A percentile compares a stretch with the other conserved stretches of the same genome.
Evolutionary conservation across 2,888 invertebrate genomes (phyloP).

Genomic region (Lymantria monacha): DNA sequence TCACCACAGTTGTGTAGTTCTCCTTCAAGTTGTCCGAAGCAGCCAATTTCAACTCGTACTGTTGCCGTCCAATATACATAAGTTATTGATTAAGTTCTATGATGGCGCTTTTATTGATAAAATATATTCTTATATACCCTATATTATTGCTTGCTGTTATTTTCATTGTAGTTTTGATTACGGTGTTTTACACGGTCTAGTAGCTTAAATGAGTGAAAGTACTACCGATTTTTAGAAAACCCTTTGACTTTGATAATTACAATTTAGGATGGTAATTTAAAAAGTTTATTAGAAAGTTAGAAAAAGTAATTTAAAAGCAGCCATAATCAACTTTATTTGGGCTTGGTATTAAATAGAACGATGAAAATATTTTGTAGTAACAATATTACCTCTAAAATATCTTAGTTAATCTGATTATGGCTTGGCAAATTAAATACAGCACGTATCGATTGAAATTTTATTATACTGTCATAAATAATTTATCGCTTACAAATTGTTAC

Average conservation of each 20-base stretch:
- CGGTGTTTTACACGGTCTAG: background rate
- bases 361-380: slow-evolving; percentile 30
- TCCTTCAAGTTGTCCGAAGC: slow-evolving; percentile 98
- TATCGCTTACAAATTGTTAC: slow-evolving; percentile 36
- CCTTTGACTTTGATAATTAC: slow-evolving; percentile 47
- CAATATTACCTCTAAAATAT: slow-evolving; percentile 17
- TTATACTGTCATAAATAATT: slow-evolving; percentile 9
- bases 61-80: slow-evolving; percentile 51
- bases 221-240: slow-evolving; percentile 32
- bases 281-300: slow-evolving; percentile 44
- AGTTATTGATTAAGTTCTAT: slow-evolving; percentile 14
- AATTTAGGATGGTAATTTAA: slow-evolving; percentile 52
- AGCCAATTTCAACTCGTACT: slow-evolving; percentile 97
- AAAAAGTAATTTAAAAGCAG: slow-evolving; percentile 43
- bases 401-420: slow-evolving; percentile 11
- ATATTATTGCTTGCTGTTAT: background rate
- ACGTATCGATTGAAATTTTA: slow-evolving; percentile 3
- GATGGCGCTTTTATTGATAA: background rate
- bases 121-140: background rate
- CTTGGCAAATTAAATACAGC: slow-evolving; percentile 19
- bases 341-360: slow-evolving; percentile 38
- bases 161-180: too few relatives aligned
- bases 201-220: background rate
- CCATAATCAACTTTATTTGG: slow-evolving; percentile 53
- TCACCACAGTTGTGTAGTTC: slow-evolving; percentile 97